Evolutionary conservation across 2,888 invertebrate species (phyloP), one percentile per base, ranked within the genome.

Genomic region (Leptinotarsa haldemani): DNA sequence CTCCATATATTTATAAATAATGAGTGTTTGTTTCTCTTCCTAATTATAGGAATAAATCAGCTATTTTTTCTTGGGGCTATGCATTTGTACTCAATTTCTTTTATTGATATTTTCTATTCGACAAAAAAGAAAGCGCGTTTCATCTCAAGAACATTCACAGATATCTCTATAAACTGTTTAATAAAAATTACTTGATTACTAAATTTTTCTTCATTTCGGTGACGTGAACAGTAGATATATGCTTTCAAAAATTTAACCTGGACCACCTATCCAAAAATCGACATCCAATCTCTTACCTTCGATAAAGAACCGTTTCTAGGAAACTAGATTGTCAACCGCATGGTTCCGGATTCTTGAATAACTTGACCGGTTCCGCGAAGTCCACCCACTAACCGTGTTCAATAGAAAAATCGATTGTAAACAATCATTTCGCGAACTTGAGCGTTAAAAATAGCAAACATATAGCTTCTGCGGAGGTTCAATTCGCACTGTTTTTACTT

Each of bases 371-470:
- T 61, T 61, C 40, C 40, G 25, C 61, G 61, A 30, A 30, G 40
- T 61, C 40, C 61, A 61, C 61, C 61, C 61, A 61, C 61, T 40
- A 40, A 73, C 52, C 70, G 53, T 47, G 63, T 50, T 53, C 63
- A 74, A 70, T 70, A 64, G 40, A 63, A 53, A 20, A 67, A 74
- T 74, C 74, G 56, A 74, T 74, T 40, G 25, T 50, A 46, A 66
- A 70, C 47, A 30, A 61, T 53, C 22, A 47, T 67, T 48, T 70
- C 63, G 74, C 74, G 70, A 66, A 66, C 20, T 70, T n/a, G 65
- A 50, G 46, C 70, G 63, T 46, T 66, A 63, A 70, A 70, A 74
- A 74, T 67, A 69, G 73, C 69, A 63, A 65, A 58, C 52, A 50
- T 25, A 64, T 63, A 46, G n/a, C 40, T 9, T 16, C 5, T 25